Evolutionary conservation across 2,113 vertebrate species (phyloP), one percentile per base, ranked within the genome.

Genomic region (Chrysochloris asiatica): DNA sequence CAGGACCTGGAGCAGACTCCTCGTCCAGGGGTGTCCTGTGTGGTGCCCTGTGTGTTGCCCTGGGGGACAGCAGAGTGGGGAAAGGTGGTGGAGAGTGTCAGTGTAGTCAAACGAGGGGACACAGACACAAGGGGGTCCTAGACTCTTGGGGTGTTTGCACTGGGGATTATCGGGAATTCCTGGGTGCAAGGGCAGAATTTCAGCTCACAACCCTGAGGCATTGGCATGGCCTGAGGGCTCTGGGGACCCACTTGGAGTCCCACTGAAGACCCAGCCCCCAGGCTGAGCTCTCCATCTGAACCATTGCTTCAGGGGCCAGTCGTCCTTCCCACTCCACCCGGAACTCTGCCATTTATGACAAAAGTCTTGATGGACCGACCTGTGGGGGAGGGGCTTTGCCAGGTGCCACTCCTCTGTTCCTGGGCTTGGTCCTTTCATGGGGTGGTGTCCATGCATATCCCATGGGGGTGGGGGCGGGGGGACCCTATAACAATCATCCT

Each of bases 361-460:
- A 33, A 12, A 28, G 30, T 12, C 59, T 12, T 63, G 28, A 28
- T 13, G 11, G 59, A 28, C n/a, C n/a, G 59, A 63, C 59, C 26
- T 61, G 52, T 54, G 52, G 54, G 33, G 30, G 61, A 8, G n/a
- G 21, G 17, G 17, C n/a, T 38, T 69, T 4, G 6, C 21, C 67
- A 43, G 65, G 17, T 2, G 67, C 33, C 36, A 28, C 5, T 8
- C 38, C 54, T 69, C 48, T 1, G 33, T 24, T 33, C 63, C 30
- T 19, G 3, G 4, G 59, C 11, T 3, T 22, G 14, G 45, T 24
- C n/a, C 10, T 0, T 41, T 45, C 50, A 24, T n/a, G 26, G 0
- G 83, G 12, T 1, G 28, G 75, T n/a, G 28, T 2, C 52, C 52
- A 22, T 43, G 67, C 36, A 21, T 10, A 16, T 69, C 19, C 36